phyloP scores from a whole-genome alignment of 2,113 vertebrate genomes.

The Tichodroma muraria region DNA sequence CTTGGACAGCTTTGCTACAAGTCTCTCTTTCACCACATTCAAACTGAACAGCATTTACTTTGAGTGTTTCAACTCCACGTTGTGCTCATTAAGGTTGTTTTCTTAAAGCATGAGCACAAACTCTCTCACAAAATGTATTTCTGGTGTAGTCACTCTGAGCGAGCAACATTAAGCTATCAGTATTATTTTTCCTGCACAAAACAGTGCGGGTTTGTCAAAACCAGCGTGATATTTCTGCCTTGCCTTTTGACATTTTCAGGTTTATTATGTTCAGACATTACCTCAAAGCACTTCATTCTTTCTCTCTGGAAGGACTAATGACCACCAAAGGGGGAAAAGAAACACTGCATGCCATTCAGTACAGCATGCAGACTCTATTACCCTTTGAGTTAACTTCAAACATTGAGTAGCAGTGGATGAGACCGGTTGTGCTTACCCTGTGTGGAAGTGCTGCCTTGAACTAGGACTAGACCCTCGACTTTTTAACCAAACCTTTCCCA shows the following conservation, averaged over 20 bases:
- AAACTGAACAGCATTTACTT: background rate
- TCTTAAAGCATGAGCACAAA: background rate
- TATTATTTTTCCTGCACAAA: background rate
- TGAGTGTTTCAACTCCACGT: background rate
- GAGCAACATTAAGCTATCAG: background rate
- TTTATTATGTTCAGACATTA: background rate
- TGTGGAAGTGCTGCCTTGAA: background rate
- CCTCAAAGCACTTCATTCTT: background rate
- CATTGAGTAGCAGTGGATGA: rapidly evolving
- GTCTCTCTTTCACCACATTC: background rate
- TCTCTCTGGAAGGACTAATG: background rate
- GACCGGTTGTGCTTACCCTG: too few relatives aligned
- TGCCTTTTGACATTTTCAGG: constrained; percentile 5
- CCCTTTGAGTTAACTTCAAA: background rate
- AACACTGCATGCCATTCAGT: background rate
- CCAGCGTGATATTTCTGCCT: background rate
- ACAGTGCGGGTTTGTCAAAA: background rate
- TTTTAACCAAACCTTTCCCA: background rate
- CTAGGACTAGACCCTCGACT: rapidly evolving
- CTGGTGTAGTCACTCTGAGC: background rate
- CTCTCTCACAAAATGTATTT: background rate
- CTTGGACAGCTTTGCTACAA: rapidly evolving
- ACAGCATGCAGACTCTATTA: background rate
- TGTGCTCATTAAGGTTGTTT: background rate
- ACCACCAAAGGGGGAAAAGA: background rate